These are phyloP conservation scores for Branchinecta sandiegonensis DNA, from an alignment of 2,888 invertebrate species.

Conservation along the genomic window DNA sequence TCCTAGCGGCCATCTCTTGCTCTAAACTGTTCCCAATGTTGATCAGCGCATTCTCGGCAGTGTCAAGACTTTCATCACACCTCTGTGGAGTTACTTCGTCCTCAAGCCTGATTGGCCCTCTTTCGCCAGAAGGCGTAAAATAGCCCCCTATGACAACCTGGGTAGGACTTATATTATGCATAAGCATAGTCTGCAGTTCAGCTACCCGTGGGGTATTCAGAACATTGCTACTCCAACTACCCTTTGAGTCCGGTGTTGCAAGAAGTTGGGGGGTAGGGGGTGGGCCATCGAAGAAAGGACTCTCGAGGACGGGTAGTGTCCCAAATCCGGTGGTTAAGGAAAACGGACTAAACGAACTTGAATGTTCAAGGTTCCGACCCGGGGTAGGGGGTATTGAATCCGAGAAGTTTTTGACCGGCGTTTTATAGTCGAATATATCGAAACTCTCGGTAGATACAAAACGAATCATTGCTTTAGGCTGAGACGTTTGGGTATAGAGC, in stretches of 20 bases:
- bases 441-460: too few species aligned
- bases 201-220: neutral
- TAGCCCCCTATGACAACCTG: neutral
- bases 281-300: neutral
- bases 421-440: neutral
- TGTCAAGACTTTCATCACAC: neutral
- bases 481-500: too few species aligned
- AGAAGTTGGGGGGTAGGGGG: neutral
- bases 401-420: neutral
- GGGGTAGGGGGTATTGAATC: neutral
- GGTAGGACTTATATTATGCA: neutral
- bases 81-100: neutral
- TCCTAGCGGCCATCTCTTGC: neutral
- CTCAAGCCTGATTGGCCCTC: neutral
- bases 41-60: constrained; percentile 3
- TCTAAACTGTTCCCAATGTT: neutral
- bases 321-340: constrained; percentile 3
- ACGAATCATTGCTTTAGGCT: too few species aligned
- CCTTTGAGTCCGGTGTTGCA: constrained; percentile 5
- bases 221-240: neutral
- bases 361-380: neutral
- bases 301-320: neutral
- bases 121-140: neutral
- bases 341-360: neutral
- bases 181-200: neutral